Conservation (phyloP, 1,140 invertebrate species). For the Bilobella aurantiaca region DNA sequence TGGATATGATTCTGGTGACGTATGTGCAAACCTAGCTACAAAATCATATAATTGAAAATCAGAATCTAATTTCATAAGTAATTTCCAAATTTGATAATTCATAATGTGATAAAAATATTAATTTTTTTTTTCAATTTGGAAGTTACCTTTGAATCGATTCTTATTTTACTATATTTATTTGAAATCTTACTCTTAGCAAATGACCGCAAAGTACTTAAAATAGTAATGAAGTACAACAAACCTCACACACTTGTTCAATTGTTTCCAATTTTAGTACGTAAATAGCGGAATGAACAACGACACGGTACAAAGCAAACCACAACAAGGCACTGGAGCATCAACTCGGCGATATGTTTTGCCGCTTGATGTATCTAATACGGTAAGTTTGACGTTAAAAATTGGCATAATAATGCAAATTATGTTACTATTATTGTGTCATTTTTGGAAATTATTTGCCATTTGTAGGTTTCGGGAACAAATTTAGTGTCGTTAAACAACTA, state of each 20-base stretch:
- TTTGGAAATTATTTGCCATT: background rate
- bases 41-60: background rate
- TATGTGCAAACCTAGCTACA: background rate
- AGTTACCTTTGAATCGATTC: no score
- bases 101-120: no score
- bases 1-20: constrained; percentile 15
- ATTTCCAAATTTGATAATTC: no score
- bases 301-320: background rate
- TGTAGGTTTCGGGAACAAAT: constrained; percentile 14
- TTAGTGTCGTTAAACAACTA: constrained; percentile 15
- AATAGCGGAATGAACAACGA: background rate
- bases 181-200: no score
- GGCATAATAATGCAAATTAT: background rate
- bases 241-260: background rate
- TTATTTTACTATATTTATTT: no score
- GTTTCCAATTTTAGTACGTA: background rate
- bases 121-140: no score
- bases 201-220: no score
- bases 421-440: background rate
- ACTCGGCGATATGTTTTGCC: constrained; percentile 18
- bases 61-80: no score
- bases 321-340: constrained; percentile 5
- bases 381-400: background rate
- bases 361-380: constrained; percentile 3
- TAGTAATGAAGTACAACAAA: constrained; percentile 17